Conservation (phyloP, 2,888 invertebrate genomes). For the Eugnorisma glareosa region DNA sequence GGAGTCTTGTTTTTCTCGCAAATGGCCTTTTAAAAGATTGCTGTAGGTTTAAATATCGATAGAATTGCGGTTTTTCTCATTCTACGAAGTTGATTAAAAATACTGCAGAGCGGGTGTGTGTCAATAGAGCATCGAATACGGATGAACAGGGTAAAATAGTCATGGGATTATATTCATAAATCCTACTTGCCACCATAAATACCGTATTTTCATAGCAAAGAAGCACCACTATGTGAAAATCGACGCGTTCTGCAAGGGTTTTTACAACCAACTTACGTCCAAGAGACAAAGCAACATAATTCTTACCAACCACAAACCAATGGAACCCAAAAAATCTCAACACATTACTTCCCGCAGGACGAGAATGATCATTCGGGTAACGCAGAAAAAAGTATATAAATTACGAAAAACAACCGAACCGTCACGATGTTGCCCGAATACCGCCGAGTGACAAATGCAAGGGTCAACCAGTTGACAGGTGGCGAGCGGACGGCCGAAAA, state of each 20-base stretch:
- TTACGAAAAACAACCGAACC: constrained; percentile 63
- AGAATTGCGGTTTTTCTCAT: background rate
- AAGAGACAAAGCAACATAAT: constrained; percentile 11
- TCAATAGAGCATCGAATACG: background rate
- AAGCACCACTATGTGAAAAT: too few species aligned
- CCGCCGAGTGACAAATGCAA: constrained; percentile 77
- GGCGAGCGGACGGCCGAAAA: constrained; percentile 67
- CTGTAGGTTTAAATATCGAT: background rate
- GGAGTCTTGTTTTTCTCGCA: background rate
- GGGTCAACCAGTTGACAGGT: constrained; percentile 77
- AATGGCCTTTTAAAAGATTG: background rate
- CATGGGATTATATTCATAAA: background rate
- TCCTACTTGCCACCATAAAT: too few species aligned
- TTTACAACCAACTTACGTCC: background rate
- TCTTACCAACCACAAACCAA: constrained; percentile 29
- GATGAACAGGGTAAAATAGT: background rate
- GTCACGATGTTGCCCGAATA: constrained; percentile 69
- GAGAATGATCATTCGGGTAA: constrained; percentile 49
- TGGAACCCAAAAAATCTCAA: constrained; percentile 50
- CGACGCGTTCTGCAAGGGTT: background rate
- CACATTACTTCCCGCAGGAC: constrained; percentile 49
- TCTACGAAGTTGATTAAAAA: background rate
- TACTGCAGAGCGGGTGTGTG: background rate
- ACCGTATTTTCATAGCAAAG: background rate
- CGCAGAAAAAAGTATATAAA: constrained; percentile 66